phyloP scores from a whole-genome alignment of 2,888 invertebrate species.

The Micoletzkya japonica region DNA sequence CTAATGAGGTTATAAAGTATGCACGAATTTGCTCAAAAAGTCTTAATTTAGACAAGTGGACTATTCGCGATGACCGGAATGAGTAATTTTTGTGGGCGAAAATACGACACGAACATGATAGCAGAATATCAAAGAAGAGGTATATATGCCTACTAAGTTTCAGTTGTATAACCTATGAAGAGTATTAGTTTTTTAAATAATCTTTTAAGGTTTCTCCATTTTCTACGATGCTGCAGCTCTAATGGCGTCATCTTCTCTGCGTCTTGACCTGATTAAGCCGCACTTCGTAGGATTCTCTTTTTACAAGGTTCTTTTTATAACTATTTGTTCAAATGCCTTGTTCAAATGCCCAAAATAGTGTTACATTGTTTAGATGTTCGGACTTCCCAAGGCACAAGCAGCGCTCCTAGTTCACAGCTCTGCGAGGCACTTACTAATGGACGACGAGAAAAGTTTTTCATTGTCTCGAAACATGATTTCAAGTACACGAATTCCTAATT shows the following conservation, averaged over 20 bases:
- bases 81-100: slow-evolving; percentile 90
- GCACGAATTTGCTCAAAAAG: no score
- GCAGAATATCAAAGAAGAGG: slow-evolving; percentile 40
- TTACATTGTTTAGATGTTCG: slow-evolving; percentile 74
- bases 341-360: background rate
- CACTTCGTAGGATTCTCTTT: slow-evolving; percentile 91
- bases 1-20: background rate
- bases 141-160: slow-evolving; percentile 1
- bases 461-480: slow-evolving; percentile 70
- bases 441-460: slow-evolving; percentile 9
- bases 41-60: slow-evolving; percentile 46
- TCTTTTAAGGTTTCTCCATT: slow-evolving; percentile 67
- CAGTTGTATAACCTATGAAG: background rate
- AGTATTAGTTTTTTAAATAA: no score
- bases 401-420: slow-evolving; percentile 72
- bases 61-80: slow-evolving; percentile 87
- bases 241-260: slow-evolving; percentile 78
- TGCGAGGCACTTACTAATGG: background rate
- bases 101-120: slow-evolving; percentile 70
- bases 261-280: slow-evolving; percentile 76
- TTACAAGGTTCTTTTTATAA: slow-evolving; percentile 72
- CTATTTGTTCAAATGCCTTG: no score
- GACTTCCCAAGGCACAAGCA: slow-evolving; percentile 91
- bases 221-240: slow-evolving; percentile 84
- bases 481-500: slow-evolving; percentile 91